Evolutionary conservation across 2,113 vertebrate species (phyloP).

Genomic region (Cryptomyrus ogoouensis): DNA sequence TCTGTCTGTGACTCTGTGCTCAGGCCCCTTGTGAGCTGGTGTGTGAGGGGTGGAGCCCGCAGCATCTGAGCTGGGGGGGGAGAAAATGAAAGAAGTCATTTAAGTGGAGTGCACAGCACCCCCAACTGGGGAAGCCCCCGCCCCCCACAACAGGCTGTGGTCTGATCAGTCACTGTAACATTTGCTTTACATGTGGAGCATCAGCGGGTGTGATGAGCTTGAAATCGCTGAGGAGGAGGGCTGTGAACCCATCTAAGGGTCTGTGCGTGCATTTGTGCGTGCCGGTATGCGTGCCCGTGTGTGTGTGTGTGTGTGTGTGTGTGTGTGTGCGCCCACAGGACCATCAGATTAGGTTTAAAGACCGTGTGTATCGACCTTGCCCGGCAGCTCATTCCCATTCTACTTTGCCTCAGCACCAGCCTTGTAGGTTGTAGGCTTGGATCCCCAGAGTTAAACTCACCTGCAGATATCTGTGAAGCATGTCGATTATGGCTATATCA

Average conservation of each 20-base stretch:
- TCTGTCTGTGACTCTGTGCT: background rate
- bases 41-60: background rate
- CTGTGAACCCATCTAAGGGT: constrained; percentile 64
- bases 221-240: constrained; percentile 63
- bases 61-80: background rate
- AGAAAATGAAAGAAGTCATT: background rate
- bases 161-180: background rate
- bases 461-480: background rate
- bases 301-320: no score
- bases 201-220: constrained; percentile 42
- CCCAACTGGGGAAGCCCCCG: background rate
- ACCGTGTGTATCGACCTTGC: background rate
- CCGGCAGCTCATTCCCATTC: background rate
- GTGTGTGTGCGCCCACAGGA: no score
- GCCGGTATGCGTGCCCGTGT: no score
- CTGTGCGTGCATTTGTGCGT: constrained; percentile 47
- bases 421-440: background rate
- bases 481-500: background rate
- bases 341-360: background rate
- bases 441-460: background rate
- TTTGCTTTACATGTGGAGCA: background rate
- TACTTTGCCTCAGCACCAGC: background rate
- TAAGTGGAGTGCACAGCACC: background rate
- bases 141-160: background rate
- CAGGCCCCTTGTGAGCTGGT: constrained; percentile 20